A percentile compares a stretch with the other conserved stretches of the same genome.
Conservation (phyloP, 2,888 invertebrate species). For the Mesoligia furuncula region DNA sequence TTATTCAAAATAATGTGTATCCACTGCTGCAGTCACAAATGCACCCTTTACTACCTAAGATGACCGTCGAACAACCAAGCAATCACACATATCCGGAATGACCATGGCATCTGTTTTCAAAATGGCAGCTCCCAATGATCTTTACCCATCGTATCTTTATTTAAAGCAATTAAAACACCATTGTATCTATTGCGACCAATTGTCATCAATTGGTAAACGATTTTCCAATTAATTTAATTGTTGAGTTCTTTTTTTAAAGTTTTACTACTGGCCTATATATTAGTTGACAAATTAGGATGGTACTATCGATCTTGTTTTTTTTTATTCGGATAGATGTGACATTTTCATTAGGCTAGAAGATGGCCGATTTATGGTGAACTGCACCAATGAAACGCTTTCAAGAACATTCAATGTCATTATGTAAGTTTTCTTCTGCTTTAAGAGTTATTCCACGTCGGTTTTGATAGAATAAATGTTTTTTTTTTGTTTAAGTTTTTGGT, state of each 20-base stretch:
- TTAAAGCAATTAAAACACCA: slow-evolving; percentile 72
- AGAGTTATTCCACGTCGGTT: neutral
- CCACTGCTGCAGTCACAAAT: neutral
- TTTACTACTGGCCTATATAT: slow-evolving; percentile 66
- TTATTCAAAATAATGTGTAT: too few relatives aligned
- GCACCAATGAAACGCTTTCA: neutral
- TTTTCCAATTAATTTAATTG: slow-evolving; percentile 72
- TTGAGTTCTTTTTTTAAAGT: slow-evolving; percentile 61
- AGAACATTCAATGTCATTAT: neutral
- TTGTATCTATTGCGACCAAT: slow-evolving; percentile 71
- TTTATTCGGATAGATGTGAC: slow-evolving; percentile 22
- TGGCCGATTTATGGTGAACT: neutral
- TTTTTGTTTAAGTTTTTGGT: neutral
- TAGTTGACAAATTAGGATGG: slow-evolving; percentile 37
- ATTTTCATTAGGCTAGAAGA: neutral
- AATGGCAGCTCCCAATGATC: slow-evolving; percentile 38
- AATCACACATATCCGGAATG: slow-evolving; percentile 6
- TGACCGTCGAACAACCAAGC: neutral
- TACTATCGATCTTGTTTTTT: slow-evolving; percentile 21
- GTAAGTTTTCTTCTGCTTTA: neutral
- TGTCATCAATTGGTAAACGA: slow-evolving; percentile 73
- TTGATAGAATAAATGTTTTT: neutral
- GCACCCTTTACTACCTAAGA: neutral
- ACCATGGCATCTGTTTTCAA: slow-evolving; percentile 43
- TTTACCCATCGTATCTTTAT: slow-evolving; percentile 58